Evolutionary conservation across 2,888 invertebrate genomes (phyloP).

Genomic region (Dysmachus trigonus): DNA sequence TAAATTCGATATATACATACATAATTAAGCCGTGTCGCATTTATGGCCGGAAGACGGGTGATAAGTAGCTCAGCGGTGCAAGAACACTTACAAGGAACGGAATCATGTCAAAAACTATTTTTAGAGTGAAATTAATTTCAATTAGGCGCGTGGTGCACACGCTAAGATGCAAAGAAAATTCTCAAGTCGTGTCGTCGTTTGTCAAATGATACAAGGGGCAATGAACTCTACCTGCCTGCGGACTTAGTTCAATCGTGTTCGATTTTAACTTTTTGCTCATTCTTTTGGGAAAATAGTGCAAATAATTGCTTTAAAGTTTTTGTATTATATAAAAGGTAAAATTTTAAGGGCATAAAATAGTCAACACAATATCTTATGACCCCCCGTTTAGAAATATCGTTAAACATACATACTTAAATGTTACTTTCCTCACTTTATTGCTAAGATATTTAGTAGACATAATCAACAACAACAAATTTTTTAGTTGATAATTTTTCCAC

Average conservation of each 20-base stretch:
- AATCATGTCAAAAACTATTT: slow-evolving; percentile 34
- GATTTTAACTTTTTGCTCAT: neutral
- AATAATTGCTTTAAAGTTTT: too few species aligned
- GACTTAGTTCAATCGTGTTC: neutral
- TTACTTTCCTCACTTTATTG: neutral
- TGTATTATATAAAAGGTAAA: too few species aligned
- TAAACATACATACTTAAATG: too few species aligned
- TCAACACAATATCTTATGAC: too few species aligned
- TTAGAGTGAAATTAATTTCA: slow-evolving; percentile 47
- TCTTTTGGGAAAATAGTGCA: too few species aligned
- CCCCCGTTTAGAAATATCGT: too few species aligned
- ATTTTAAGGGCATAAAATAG: too few species aligned
- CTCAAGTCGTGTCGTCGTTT: neutral
- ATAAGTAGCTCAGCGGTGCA: neutral
- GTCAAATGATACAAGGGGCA: neutral
- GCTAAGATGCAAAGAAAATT: slow-evolving; percentile 23
- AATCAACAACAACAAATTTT: neutral
- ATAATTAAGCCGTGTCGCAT: neutral
- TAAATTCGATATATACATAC: neutral
- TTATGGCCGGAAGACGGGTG: neutral
- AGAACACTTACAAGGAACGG: neutral
- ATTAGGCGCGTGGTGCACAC: slow-evolving; percentile 45
- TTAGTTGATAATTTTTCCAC: neutral
- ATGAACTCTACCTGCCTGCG: neutral
- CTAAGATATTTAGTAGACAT: neutral